Base-by-base conservation (phyloP, 2,113 vertebrate species). In the Phoenicopterus ruber region DNA sequence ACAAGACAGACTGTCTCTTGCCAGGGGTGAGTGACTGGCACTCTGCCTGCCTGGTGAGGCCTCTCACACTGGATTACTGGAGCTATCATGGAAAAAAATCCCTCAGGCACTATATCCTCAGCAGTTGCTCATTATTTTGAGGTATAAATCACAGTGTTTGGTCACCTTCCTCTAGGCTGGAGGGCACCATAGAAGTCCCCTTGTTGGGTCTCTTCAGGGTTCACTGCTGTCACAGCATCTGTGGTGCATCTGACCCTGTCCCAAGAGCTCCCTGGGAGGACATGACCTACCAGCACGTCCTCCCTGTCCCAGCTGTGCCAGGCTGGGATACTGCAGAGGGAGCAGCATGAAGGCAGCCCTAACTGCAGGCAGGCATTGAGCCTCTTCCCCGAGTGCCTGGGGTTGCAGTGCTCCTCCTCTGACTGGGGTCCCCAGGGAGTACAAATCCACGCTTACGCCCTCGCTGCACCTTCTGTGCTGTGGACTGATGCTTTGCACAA, bases 201-300 rank as follows among this genome's bases (percentile, higher is more conserved):
- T 52, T 1, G 0, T 4, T 63, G 21, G 10, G 9, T 77, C 34
- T 88, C 11, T 38, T 59, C 40, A 50, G 28, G 11, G 25, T 50
- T 89, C 49, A 67, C 16, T 73, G 31, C 18, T 70, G 31, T 34
- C 54, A 46, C 22, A 52, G 44, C 54, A 63, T 17, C 44, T 38
- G 10, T 47, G 36, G 15, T 31, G 44, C 58, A 29, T 63, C 58
- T 62, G 25, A 83, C 17, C 22, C n/a, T 54, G 46, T 36, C 21
- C 17, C 3, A 9, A 20, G 50, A 82, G 50, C 50, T 73, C 20
- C 26, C 24, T 11, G 18, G 42, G n/a, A 82, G 21, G 46, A 44
- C 0, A 1, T 12, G n/a, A 46, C 22, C 24, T 31, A 67, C 18
- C 29, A 52, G 38, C 15, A 10, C 0, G 0, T n/a, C 32, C 21